Conservation (phyloP, 2,113 vertebrate genomes). For the Geothlypis trichas region DNA sequence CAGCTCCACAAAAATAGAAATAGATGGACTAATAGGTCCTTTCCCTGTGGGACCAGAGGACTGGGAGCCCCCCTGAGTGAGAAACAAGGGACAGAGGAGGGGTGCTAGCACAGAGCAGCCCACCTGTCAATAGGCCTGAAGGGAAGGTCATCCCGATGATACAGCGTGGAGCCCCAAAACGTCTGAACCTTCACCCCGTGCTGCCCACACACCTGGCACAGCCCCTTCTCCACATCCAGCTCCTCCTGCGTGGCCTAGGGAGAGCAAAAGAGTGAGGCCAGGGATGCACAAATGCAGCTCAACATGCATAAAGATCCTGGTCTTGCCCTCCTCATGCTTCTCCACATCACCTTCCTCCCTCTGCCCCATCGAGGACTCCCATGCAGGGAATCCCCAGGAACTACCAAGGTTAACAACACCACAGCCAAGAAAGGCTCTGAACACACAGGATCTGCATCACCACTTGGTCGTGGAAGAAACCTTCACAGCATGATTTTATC, state of each 20-base stretch:
- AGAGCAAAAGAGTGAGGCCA: not conserved
- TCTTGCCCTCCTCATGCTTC: not conserved
- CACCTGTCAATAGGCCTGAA: conserved; percentile 77
- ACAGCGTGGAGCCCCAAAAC: conserved; percentile 81
- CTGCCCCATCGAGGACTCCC: not conserved
- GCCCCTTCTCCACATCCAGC: conserved; percentile 74
- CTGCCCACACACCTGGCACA: conserved; percentile 73
- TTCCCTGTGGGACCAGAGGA: not conserved
- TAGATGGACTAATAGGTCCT: not conserved
- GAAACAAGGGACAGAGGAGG: not conserved
- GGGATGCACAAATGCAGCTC: not conserved
- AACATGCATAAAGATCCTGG: not conserved
- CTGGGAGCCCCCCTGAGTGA: not conserved
- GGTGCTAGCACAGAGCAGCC: rapidly evolving
- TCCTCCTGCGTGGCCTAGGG: conserved; percentile 80
- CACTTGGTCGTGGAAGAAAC: not conserved
- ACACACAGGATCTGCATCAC: not conserved
- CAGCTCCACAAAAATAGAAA: not conserved
- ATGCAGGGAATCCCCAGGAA: not conserved
- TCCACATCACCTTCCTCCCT: not conserved
- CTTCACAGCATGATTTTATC: not conserved
- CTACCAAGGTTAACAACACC: not conserved
- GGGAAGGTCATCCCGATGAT: conserved; percentile 81
- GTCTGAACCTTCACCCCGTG: conserved; percentile 77
- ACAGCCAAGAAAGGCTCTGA: not conserved